Evolutionary conservation across 1,140 invertebrate species (phyloP), one percentile per base, ranked within the genome.

Genomic region (Neodiprion lecontei): DNA sequence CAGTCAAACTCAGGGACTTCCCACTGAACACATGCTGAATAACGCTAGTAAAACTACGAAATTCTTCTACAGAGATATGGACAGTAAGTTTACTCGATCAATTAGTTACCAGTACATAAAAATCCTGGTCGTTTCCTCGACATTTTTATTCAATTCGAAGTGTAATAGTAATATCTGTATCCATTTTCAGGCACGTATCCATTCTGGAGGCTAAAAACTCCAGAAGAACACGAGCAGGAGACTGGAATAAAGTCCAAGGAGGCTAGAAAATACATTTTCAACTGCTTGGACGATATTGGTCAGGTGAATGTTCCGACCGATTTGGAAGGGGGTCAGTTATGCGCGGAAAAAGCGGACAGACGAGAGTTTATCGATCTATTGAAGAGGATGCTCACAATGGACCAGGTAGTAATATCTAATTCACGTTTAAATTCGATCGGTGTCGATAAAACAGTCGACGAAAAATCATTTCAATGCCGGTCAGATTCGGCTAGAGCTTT

Each of bases 231-330:
- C 87, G 98, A 99, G 89, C 92, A 94, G 0, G 98, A 99, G 90
- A 99, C 97, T 67, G 96, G 96, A 73, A 98, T 99, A 78, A 99
- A 99, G 90, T 99, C 97, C 65, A 99, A 99, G 91, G 99, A 99
- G 90, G 98, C 98, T 0, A 91, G 99, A 83, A 99, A 99, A 88
- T 99, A 99, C 89, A 99, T 99, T 81, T 99, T 99, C 89, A 99
- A 99, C 88, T 99, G 97, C 88, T 90, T 99, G 69, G 99, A 99
- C 84, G 99, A 99, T 88, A 99, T 99, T 87, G 97, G 96, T 76
- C 97, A 95, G 84, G 97, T 99, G 8, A 99, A 99, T 89, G 97
- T 99, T 71, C 97, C 97, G 65, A 98, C 96, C 9, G 97, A 99
- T 89, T 89, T 99, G 74, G 97, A 99, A 88, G 97, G 97, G 7